Evolutionary conservation across 2,113 vertebrate species (phyloP).

Genomic region (Hymenochirus boettgeri): DNA sequence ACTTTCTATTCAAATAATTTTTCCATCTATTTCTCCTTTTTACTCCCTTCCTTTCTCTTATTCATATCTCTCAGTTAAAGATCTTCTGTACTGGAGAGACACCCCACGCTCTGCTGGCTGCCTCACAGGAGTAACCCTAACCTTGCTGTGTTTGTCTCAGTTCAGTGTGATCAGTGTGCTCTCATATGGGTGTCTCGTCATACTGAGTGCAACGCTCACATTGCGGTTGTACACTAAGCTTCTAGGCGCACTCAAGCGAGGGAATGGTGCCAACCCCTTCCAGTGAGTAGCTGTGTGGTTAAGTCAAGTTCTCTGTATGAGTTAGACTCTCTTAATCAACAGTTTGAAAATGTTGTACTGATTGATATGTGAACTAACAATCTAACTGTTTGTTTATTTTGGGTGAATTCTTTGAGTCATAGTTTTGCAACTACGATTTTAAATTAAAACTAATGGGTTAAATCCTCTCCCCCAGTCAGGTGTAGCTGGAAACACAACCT

Average conservation of each 20-base stretch:
- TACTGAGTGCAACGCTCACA: conserved; percentile 76
- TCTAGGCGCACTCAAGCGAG: conserved; percentile 66
- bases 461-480: too few species aligned
- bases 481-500: too few species aligned
- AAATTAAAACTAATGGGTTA: too few species aligned
- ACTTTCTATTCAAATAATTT: not conserved
- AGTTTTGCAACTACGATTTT: too few species aligned
- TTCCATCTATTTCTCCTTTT: not conserved
- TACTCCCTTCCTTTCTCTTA: not conserved
- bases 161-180: conserved; percentile 81
- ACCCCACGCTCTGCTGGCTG: conserved; percentile 69
- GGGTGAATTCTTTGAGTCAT: too few species aligned
- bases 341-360: not conserved
- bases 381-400: too few species aligned
- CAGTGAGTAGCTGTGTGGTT: conserved; percentile 66
- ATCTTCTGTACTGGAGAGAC: conserved; percentile 72
- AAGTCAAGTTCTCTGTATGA: not conserved
- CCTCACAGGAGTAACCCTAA: conserved; percentile 73
- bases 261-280: conserved; percentile 71
- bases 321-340: too few species aligned
- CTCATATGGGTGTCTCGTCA: conserved; percentile 69
- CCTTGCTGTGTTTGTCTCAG: conserved; percentile 78
- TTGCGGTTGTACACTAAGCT: conserved; percentile 75
- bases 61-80: conserved; percentile 3
- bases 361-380: too few species aligned